Percentiles rank a stretch among this genome's conserved stretches.
Conservation (phyloP, 2,888 invertebrate genomes). For the Ceramica pisi region DNA sequence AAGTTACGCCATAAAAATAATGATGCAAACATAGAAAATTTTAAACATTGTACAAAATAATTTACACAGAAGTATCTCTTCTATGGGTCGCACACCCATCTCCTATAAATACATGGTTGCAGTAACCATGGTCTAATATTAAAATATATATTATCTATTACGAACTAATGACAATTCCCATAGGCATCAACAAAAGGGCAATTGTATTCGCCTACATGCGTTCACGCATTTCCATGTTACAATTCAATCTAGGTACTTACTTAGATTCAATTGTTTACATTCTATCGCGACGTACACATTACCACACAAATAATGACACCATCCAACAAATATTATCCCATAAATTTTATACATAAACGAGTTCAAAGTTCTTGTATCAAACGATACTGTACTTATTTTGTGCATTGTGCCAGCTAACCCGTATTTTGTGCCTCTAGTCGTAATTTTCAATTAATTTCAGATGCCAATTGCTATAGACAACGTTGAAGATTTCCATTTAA, state of each 20-base stretch:
- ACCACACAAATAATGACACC: constrained; percentile 55
- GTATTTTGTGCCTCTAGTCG: constrained; percentile 65
- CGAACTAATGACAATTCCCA: constrained; percentile 74
- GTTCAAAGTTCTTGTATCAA: constrained; percentile 42
- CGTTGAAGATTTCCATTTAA: constrained; percentile 43
- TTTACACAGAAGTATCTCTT: constrained; percentile 79
- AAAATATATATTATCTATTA: constrained; percentile 71
- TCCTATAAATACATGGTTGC: constrained; percentile 76
- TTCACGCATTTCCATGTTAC: constrained; percentile 63
- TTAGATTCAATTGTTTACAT: constrained; percentile 61
- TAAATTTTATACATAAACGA: constrained; percentile 47
- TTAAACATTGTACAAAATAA: constrained; percentile 87
- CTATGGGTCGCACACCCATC: constrained; percentile 67
- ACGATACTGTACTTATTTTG: constrained; percentile 43
- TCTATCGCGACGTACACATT: constrained; percentile 51
- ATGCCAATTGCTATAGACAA: constrained; percentile 30
- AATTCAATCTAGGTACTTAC: constrained; percentile 56
- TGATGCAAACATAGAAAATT: constrained; percentile 82
- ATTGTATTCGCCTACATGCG: constrained; percentile 65
- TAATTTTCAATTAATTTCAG: constrained; percentile 42
- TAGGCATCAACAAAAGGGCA: constrained; percentile 64
- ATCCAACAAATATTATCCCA: constrained; percentile 51
- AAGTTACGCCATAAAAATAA: constrained; percentile 79
- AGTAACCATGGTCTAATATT: constrained; percentile 78
- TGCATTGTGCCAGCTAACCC: constrained; percentile 47